A percentile compares a stretch with the other conserved stretches of the same genome.
These are phyloP conservation scores for Malurus melanocephalus DNA, from an alignment of 2,113 vertebrate species.

Conservation along the genomic window DNA sequence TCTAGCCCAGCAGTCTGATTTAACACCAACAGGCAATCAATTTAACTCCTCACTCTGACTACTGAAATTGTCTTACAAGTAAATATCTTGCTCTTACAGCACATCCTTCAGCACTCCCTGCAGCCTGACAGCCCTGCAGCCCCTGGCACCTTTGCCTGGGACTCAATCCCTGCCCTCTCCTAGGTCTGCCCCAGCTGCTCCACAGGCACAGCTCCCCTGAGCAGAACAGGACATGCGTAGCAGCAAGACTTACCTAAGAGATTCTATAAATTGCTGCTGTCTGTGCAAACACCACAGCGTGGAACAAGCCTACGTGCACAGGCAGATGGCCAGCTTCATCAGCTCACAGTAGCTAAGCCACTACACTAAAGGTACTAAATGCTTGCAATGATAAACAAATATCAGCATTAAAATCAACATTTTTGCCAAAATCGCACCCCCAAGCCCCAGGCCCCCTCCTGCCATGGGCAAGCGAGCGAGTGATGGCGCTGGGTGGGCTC, in stretches of 20 bases:
- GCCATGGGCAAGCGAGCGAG: background rate
- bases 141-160: background rate
- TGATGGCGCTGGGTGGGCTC: background rate
- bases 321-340: background rate
- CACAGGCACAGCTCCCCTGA: background rate
- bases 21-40: background rate
- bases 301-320: background rate
- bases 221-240: background rate
- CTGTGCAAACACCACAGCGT: background rate
- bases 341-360: background rate
- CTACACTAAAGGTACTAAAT: background rate
- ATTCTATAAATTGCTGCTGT: background rate
- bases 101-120: background rate
- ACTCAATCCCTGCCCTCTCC: background rate
- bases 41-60: fast-evolving
- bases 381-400: background rate
- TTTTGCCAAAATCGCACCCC: background rate
- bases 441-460: background rate
- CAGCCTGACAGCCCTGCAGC: background rate
- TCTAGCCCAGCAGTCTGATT: background rate
- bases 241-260: background rate
- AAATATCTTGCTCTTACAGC: background rate
- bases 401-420: background rate
- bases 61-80: background rate
- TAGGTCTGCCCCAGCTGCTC: background rate